phyloP scores from a whole-genome alignment of 2,888 invertebrate genomes.

The Philopedon plagiatum region DNA sequence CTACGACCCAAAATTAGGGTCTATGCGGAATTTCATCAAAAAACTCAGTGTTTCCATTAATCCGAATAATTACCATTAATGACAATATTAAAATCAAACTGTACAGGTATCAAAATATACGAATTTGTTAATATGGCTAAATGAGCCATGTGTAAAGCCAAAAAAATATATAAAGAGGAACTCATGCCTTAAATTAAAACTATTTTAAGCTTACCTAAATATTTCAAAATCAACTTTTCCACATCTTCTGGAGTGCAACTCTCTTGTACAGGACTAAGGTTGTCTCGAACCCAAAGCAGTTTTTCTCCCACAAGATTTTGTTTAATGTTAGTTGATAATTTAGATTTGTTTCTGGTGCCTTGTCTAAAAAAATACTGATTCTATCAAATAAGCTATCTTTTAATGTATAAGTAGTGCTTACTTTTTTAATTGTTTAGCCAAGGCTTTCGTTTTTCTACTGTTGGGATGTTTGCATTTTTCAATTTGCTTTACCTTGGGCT shows the following conservation, averaged over 20 bases:
- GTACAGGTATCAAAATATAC: too few relatives aligned
- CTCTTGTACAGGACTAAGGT: slow-evolving; percentile 71
- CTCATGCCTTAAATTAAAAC: too few relatives aligned
- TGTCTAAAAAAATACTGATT: slow-evolving; percentile 64
- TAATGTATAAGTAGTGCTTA: slow-evolving; percentile 57
- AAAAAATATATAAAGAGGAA: too few relatives aligned
- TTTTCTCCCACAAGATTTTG: slow-evolving; percentile 84
- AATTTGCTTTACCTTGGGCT: slow-evolving; percentile 71
- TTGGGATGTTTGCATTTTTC: slow-evolving; percentile 84
- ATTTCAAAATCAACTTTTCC: slow-evolving; percentile 68
- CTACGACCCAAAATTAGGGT: too few relatives aligned
- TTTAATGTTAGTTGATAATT: slow-evolving; percentile 78
- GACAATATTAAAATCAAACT: too few relatives aligned
- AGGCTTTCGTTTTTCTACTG: slow-evolving; percentile 84
- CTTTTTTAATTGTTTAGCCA: slow-evolving; percentile 81
- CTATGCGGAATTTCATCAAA: too few relatives aligned
- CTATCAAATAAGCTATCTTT: not conserved
- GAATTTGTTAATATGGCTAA: too few relatives aligned
- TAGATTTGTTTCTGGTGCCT: slow-evolving; percentile 74
- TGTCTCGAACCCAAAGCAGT: slow-evolving; percentile 82
- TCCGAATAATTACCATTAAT: too few relatives aligned
- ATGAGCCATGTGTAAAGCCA: too few relatives aligned
- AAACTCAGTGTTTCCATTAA: too few relatives aligned
- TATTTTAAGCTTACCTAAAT: slow-evolving; percentile 50
- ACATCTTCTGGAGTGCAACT: slow-evolving; percentile 75